Evolutionary conservation across 2,888 invertebrate species (phyloP), one percentile per base, ranked within the genome.

Genomic region (Polydrusus pterygomalis): DNA sequence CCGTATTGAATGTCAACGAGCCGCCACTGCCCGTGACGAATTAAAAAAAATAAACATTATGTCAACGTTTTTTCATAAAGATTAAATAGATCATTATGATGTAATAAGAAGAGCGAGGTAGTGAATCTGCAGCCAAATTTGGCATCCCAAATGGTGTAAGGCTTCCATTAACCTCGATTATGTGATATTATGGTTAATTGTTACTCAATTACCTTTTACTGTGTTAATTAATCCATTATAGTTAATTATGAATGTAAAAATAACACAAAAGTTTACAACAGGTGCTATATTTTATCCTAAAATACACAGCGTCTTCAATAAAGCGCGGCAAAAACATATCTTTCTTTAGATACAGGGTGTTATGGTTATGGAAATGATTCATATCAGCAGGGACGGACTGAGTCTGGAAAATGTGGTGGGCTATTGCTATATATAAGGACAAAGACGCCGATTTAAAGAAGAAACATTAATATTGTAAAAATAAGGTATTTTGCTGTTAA

Each of bases 171-270:
- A 49, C 49, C 49, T 49, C 49, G 18, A 49, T 49, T 7, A 49
- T 2, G 49, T 17, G 49, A 18, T 49, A 18, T 18, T 18, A 49
- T 18, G 18, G 8, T 18, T 13, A 49, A 18, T 17, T 49, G 17
- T 18, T 8, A 8, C 18, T 49, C 17, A 49, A 49, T 49, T 3
- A 18, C 18, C 1, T 8, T 49, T 49, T 49, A 18, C 18, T 49
- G 17, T 49, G 49, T 49, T 49, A 49, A 18, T 49, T 49, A 49
- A 49, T 49, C 8, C 18, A 49, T 49, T 49, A 49, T 18, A 49
- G 17, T 10, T 49, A 18, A 18, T 18, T 49, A 49, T 49, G 15
- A 17, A 6, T 49, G 18, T 18, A 49, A 49, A 8, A 18, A 49
- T 9, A 9, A 11, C 49, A 11, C 18, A 10, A 5, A 10, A 17